phyloP scores from a whole-genome alignment of 2,797 vertebrate genomes.

The Leucoraja ocellata region DNA sequence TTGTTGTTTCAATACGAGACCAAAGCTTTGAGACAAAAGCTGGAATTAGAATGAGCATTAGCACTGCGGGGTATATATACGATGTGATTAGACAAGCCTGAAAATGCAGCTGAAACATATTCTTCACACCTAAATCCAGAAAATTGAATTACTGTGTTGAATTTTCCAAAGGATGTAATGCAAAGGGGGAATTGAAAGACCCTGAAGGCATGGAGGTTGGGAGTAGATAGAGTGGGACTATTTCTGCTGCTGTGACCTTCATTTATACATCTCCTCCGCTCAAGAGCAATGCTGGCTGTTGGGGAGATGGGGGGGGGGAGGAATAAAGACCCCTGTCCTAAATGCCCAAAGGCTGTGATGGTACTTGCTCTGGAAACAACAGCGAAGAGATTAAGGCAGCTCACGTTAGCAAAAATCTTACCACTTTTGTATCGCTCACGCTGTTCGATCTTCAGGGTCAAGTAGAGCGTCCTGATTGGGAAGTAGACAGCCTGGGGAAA shows the following conservation, averaged over 20 bases:
- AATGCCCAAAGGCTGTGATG: not conserved
- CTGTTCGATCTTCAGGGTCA: constrained; percentile 97
- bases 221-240: not conserved
- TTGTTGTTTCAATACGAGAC: not conserved
- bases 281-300: not conserved
- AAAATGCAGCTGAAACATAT: not conserved
- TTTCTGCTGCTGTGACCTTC: not conserved
- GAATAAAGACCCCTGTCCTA: not conserved
- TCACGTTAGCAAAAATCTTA: constrained; percentile 52
- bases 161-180: not conserved
- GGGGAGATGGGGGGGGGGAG: not conserved
- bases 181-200: not conserved
- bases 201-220: not conserved
- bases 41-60: not conserved
- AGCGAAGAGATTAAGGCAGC: not conserved
- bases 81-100: not conserved
- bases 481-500: constrained; percentile 98
- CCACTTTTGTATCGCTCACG: constrained; percentile 97
- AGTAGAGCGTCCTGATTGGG: constrained; percentile 92
- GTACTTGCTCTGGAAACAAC: not conserved
- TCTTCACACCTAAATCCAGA: constrained; percentile 12
- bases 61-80: not conserved
- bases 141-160: not conserved
- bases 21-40: not conserved
- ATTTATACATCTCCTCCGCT: not conserved